Evolutionary conservation across 1,140 invertebrate species (phyloP).

Genomic region (Trichomalopsis sarcophagae): DNA sequence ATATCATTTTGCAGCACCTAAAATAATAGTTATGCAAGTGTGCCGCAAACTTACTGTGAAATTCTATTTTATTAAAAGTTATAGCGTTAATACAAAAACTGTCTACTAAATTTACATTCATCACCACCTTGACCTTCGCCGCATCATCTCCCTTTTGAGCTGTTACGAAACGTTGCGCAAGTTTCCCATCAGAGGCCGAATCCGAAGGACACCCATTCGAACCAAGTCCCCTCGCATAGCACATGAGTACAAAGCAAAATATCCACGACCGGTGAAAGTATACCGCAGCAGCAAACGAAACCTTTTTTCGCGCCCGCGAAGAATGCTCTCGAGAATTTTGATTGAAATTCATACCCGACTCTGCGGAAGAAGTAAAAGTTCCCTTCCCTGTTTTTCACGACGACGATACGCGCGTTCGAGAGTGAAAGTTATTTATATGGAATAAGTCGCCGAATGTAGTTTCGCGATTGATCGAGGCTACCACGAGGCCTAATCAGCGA

Average conservation of each 20-base stretch:
- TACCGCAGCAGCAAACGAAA: background rate
- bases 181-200: too few relatives aligned
- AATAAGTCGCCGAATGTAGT: background rate
- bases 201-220: too few relatives aligned
- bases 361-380: background rate
- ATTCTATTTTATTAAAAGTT: too few relatives aligned
- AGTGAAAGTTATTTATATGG: slow-evolving; percentile 29
- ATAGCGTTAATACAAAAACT: too few relatives aligned
- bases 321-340: slow-evolving; percentile 19
- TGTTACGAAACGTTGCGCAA: too few relatives aligned
- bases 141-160: too few relatives aligned
- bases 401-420: background rate
- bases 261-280: background rate
- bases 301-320: background rate
- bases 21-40: too few relatives aligned
- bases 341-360: background rate
- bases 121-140: too few relatives aligned
- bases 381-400: background rate
- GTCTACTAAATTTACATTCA: too few relatives aligned
- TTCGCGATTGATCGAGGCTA: background rate
- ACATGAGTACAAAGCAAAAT: background rate
- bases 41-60: too few relatives aligned
- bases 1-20: too few relatives aligned
- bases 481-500: background rate
- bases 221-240: background rate